Evolutionary conservation across 2,888 invertebrate species (phyloP).

Genomic region (Nysson spinosus): DNA sequence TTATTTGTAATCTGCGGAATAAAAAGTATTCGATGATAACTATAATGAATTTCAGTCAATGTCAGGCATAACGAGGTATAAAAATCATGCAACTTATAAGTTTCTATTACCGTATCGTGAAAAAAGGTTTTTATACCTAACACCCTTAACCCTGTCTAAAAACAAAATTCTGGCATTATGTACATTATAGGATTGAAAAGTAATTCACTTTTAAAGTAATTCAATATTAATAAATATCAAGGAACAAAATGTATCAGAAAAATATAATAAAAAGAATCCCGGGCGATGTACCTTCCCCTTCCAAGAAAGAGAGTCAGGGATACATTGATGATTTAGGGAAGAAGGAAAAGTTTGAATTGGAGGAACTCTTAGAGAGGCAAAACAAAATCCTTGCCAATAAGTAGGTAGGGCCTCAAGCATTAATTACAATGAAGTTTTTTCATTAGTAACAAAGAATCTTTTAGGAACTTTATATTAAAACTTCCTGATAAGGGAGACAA

Average conservation of each 20-base stretch:
- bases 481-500: slow-evolving; percentile 82
- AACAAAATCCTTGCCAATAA: slow-evolving; percentile 78
- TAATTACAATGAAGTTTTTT: background rate
- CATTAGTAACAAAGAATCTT: slow-evolving; percentile 23
- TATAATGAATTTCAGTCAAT: no score
- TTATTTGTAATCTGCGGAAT: no score
- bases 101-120: no score
- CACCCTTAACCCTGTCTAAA: no score
- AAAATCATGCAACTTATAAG: no score
- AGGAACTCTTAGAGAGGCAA: slow-evolving; percentile 80
- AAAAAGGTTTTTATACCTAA: no score
- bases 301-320: slow-evolving; percentile 79
- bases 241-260: slow-evolving; percentile 49
- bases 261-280: slow-evolving; percentile 77
- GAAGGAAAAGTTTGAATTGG: slow-evolving; percentile 78
- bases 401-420: slow-evolving; percentile 60
- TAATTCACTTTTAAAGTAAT: background rate
- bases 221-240: background rate
- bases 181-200: no score
- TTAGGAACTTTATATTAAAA: slow-evolving; percentile 79
- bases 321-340: slow-evolving; percentile 79
- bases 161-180: no score
- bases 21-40: no score
- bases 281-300: slow-evolving; percentile 77
- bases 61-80: no score